Evolutionary conservation across 2,113 vertebrate genomes (phyloP), one percentile per base, ranked within the genome.

Genomic region (Cyprinodon variegatus): DNA sequence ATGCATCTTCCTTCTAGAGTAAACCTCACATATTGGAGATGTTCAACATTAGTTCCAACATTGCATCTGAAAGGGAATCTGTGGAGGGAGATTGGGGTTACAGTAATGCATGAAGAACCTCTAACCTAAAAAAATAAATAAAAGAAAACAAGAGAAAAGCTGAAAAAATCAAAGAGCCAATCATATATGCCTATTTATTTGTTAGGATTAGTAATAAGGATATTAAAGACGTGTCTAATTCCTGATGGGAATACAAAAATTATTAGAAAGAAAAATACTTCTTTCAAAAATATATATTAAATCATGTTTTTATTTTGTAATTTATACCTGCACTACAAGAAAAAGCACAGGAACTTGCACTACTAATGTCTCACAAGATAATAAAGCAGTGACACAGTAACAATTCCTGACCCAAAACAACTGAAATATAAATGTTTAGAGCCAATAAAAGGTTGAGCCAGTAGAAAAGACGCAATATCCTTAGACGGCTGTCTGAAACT

Each of bases 401-500:
- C 41, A 41, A 41, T 6, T 4, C 41, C 9, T 41, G 41, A 41
- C 41, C 41, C 41, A 41, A 41, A 41, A 41, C 41, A 41, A 41
- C 9, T 41, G 4, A 9, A 41, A 72, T 39, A 61, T 60, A 68
- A 38, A 11, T 15, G 62, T 64, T 15, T 29, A 29, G 29, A 29
- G 29, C 29, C 29, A 29, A 29, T 29, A 29, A 29, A 29, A 29
- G 29, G 29, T 29, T 29, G 29, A 29, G 29, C 29, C 29, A 29
- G 29, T 82, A 81, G 72, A 71, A 70, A 29, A 61, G 64, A 53
- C 66, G 70, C 53, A 73, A 53, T 53, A 53, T 84, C 63, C 70
- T 68, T 75, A 38, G 61, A 41, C 43, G 13, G 40, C 20, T 50
- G 41, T 74, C 67, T 36, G 69, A 66, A 11, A 76, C 82, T 82